Evolutionary conservation across 2,113 vertebrate genomes (phyloP).

Genomic region (Pelecanoides urinatrix): DNA sequence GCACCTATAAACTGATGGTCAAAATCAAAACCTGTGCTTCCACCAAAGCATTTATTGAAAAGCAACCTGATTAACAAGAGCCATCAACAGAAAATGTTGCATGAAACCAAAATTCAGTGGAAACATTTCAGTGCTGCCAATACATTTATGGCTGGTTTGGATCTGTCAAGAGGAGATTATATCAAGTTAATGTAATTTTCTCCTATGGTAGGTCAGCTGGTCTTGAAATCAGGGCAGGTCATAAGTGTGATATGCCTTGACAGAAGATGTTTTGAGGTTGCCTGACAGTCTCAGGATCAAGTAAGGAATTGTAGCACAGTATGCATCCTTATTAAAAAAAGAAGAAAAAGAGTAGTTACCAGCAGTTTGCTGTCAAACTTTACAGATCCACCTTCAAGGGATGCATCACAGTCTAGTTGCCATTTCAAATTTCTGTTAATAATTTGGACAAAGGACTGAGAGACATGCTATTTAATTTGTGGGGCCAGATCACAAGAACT

Average conservation of each 20-base stretch:
- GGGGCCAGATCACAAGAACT: neutral
- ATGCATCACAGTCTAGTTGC: neutral
- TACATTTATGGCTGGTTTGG: neutral
- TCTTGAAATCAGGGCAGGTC: neutral
- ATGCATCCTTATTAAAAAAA: neutral
- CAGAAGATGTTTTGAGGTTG: neutral
- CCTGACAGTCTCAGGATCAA: neutral
- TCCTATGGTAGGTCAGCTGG: neutral
- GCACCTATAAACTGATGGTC: neutral
- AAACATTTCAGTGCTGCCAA: neutral
- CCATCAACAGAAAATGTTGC: neutral
- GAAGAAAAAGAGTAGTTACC: neutral
- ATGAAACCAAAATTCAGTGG: neutral
- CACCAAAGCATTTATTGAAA: neutral
- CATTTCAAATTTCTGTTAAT: neutral
- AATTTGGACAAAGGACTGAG: neutral
- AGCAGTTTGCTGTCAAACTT: neutral
- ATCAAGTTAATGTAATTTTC: neutral
- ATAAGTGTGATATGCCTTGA: neutral
- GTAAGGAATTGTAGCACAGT: neutral
- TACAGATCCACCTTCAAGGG: neutral
- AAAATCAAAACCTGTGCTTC: neutral
- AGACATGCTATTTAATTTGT: neutral
- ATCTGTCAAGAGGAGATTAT: neutral
- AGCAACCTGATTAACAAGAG: neutral